A percentile compares a stretch with the other conserved stretches of the same genome.
These are phyloP conservation scores for Labeo calbasu DNA, from an alignment of 2,797 vertebrate species.

Conservation along the genomic window DNA sequence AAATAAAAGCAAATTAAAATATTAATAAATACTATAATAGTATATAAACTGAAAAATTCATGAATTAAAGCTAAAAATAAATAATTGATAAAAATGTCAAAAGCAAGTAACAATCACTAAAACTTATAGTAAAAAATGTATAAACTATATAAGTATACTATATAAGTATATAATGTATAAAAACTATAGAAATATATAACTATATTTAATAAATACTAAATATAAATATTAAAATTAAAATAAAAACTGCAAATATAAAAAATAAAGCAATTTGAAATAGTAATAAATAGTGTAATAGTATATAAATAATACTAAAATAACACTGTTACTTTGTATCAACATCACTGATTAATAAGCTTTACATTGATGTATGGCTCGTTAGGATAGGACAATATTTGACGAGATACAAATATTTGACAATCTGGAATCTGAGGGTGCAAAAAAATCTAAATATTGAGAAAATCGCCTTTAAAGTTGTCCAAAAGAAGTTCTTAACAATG, in stretches of 20 bases:
- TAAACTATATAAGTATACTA: too few species aligned
- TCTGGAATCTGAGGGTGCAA: too few species aligned
- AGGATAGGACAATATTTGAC: too few species aligned
- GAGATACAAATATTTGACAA: too few species aligned
- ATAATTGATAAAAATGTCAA: neutral
- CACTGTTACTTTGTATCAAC: neutral
- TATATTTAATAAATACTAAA: neutral
- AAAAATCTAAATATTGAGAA: too few species aligned
- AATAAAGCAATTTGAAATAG: neutral
- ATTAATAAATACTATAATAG: neutral
- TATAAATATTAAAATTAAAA: neutral
- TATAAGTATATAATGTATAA: too few species aligned
- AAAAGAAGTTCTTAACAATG: too few species aligned
- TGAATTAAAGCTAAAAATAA: neutral
- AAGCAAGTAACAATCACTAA: neutral
- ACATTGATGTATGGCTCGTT: too few species aligned
- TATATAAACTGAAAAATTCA: neutral
- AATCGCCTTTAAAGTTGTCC: too few species aligned
- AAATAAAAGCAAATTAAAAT: neutral
- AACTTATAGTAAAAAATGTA: too few species aligned
- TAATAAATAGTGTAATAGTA: neutral
- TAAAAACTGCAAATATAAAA: neutral
- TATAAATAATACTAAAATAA: neutral
- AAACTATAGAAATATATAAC: too few species aligned
- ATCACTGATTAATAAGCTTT: too few species aligned